A percentile compares a stretch with the other conserved stretches of the same genome.
Evolutionary conservation across 2,888 invertebrate species (phyloP).

Genomic region (Drosophila demipolita): DNA sequence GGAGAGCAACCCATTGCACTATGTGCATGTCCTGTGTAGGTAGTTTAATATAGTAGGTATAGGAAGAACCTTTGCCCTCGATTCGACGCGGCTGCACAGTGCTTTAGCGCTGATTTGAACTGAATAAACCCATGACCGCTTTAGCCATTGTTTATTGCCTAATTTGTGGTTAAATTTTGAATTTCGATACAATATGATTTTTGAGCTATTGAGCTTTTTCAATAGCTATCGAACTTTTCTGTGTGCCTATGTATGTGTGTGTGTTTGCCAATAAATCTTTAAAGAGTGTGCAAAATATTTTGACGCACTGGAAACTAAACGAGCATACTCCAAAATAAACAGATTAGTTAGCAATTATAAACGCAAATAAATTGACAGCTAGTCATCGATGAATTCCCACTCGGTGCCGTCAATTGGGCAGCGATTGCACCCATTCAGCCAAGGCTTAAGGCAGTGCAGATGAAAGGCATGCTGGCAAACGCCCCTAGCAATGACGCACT

Average conservation of each 20-base stretch:
- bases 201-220: no score
- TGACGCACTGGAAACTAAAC: conserved; percentile 46
- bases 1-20: conserved; percentile 55
- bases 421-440: no score
- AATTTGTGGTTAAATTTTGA: conserved; percentile 73
- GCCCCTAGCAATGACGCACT: no score
- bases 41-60: background rate
- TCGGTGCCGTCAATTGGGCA: no score
- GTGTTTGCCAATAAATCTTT: conserved; percentile 59
- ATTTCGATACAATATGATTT: conserved; percentile 64
- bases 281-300: conserved; percentile 45
- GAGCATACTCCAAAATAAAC: no score
- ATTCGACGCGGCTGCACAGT: conserved; percentile 4
- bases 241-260: conserved; percentile 5
- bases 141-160: conserved; percentile 73
- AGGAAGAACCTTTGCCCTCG: conserved; percentile 21
- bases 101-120: conserved; percentile 66
- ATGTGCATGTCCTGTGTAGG: background rate
- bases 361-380: no score
- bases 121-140: conserved; percentile 78
- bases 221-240: no score
- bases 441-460: background rate
- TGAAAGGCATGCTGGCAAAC: background rate
- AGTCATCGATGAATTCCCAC: no score
- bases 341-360: no score